These are phyloP conservation scores for Sanderia malayensis DNA, from an alignment of 30 jellyfish, hydroid and myxozoan species.

Conservation along the genomic window DNA sequence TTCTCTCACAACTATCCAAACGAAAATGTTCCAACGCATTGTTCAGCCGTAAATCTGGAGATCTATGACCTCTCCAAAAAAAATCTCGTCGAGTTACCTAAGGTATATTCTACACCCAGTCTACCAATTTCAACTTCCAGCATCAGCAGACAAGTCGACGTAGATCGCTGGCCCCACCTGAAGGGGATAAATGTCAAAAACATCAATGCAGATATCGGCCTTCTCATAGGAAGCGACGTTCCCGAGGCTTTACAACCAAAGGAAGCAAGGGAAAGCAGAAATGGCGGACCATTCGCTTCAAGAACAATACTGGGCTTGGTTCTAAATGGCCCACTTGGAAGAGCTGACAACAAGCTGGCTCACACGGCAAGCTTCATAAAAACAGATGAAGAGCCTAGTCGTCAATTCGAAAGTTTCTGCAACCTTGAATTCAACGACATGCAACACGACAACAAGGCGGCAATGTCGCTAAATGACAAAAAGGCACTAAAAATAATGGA, in stretches of 20 bases:
- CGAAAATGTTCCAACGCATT: neutral
- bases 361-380: neutral
- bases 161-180: conserved; percentile 16
- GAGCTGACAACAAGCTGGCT: neutral
- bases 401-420: neutral
- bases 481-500: conserved; percentile 3
- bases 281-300: conserved; percentile 16
- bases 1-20: conserved; percentile 5
- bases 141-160: conserved; percentile 34
- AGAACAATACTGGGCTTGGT: conserved; percentile 11
- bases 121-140: conserved; percentile 5
- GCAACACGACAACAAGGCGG: neutral
- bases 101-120: conserved; percentile 13
- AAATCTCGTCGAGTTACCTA: conserved; percentile 8
- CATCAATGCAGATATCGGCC: conserved; percentile 20
- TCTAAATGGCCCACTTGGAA: conserved; percentile 34
- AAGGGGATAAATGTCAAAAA: conserved; percentile 2
- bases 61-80: conserved; percentile 7
- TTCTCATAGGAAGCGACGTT: conserved; percentile 29
- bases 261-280: conserved; percentile 18
- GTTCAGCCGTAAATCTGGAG: neutral
- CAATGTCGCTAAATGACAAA: neutral
- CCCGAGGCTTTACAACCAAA: conserved; percentile 27
- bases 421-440: neutral
- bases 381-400: neutral